phyloP scores from a whole-genome alignment of 1,140 invertebrate genomes.

The Neoseiulus cucumeris region DNA sequence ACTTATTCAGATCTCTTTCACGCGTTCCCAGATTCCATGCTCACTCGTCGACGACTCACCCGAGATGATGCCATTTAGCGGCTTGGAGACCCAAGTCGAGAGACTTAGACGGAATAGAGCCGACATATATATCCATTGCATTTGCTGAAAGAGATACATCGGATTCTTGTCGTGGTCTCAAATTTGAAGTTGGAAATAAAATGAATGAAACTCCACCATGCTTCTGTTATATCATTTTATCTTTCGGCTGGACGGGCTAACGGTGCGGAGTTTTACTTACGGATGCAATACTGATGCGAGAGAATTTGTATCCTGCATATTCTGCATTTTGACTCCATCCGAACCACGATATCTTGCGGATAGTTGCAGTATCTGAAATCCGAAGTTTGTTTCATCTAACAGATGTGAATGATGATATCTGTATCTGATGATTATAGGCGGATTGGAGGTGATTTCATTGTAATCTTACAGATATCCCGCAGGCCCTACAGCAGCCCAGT shows the following conservation, averaged over 20 bases:
- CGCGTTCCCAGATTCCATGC: background rate
- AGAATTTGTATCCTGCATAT: constrained; percentile 70
- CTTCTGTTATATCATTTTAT: too few relatives aligned
- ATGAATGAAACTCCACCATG: too few relatives aligned
- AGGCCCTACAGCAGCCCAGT: too few relatives aligned
- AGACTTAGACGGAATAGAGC: constrained; percentile 26
- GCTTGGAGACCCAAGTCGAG: constrained; percentile 23
- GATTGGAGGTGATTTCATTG: too few relatives aligned
- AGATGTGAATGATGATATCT: too few relatives aligned
- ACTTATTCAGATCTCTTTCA: too few relatives aligned
- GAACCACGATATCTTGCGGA: constrained; percentile 72
- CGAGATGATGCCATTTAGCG: constrained; percentile 30
- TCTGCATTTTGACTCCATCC: constrained; percentile 46
- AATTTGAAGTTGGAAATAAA: too few relatives aligned
- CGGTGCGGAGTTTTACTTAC: constrained; percentile 38
- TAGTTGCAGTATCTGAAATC: constrained; percentile 41
- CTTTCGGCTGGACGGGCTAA: too few relatives aligned
- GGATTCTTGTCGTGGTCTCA: too few relatives aligned
- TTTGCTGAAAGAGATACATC: constrained; percentile 24
- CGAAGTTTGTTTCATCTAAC: too few relatives aligned
- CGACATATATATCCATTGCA: constrained; percentile 31
- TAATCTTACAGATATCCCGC: too few relatives aligned
- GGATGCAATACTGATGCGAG: constrained; percentile 73
- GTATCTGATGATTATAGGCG: too few relatives aligned
- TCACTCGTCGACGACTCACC: constrained; percentile 24